Percentiles rank a stretch among this genome's conserved stretches.
Evolutionary conservation across 1,140 invertebrate species (phyloP).

Genomic region (Ridgeia piscesae): DNA sequence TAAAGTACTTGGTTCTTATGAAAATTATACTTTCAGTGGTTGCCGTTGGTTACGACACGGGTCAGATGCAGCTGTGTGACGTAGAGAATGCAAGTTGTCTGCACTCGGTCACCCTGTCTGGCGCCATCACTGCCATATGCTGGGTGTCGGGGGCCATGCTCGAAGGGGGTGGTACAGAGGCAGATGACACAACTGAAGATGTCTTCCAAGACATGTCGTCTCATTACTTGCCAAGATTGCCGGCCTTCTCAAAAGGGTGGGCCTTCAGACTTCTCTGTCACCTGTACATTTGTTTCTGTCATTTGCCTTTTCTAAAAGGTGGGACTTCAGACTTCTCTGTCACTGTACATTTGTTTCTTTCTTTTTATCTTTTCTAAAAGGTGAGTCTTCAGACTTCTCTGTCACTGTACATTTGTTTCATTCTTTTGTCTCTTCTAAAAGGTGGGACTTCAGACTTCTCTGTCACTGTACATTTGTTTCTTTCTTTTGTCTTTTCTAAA

Average conservation of each 20-base stretch:
- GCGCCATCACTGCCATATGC: constrained; percentile 61
- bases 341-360: too few species aligned
- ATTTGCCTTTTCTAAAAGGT: not conserved
- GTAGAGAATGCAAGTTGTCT: constrained; percentile 85
- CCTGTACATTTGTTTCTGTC: not conserved
- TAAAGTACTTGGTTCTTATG: too few species aligned
- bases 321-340: too few species aligned
- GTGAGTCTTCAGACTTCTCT: constrained; percentile 8
- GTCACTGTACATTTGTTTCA: not conserved
- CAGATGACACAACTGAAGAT: constrained; percentile 33
- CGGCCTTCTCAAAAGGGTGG: constrained; percentile 65
- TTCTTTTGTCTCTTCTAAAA: not conserved
- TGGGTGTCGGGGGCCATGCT: constrained; percentile 58
- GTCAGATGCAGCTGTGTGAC: constrained; percentile 74
- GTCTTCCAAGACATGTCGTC: constrained; percentile 55
- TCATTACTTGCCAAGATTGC: constrained; percentile 63
- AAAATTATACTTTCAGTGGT: constrained; percentile 61
- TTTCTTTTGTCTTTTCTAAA: too few species aligned
- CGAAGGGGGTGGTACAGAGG: constrained; percentile 60
- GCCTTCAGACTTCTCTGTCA: not conserved
- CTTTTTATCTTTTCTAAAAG: not conserved
- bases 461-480: too few species aligned
- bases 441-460: too few species aligned
- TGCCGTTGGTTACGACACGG: constrained; percentile 70
- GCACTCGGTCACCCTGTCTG: constrained; percentile 66